These are phyloP conservation scores for Pomatostomus ruficeps DNA, from an alignment of 2,113 vertebrate genomes.

Conservation along the genomic window DNA sequence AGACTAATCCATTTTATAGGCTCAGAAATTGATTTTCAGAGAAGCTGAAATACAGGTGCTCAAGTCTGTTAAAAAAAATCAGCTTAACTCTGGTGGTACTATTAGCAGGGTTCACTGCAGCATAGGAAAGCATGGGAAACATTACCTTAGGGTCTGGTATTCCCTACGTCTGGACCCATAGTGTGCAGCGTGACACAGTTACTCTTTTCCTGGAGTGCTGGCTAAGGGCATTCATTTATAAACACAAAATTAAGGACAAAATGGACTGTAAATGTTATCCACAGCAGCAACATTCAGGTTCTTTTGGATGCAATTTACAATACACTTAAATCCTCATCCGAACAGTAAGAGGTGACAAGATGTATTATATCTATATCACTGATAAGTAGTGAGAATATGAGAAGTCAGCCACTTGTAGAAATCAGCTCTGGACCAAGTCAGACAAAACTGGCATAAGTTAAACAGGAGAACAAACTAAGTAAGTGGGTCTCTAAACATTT, in stretches of 20 bases:
- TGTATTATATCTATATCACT: neutral
- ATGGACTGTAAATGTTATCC: neutral
- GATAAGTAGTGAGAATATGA: neutral
- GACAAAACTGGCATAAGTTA: neutral
- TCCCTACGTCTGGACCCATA: neutral
- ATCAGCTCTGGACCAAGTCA: neutral
- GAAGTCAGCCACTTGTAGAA: neutral
- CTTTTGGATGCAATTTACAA: neutral
- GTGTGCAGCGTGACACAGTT: neutral
- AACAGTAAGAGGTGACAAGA: neutral
- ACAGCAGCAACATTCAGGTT: neutral
- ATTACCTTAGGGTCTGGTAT: neutral
- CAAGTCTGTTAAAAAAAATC: neutral
- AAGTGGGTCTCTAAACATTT: neutral
- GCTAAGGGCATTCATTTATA: neutral
- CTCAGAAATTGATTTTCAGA: constrained; percentile 51
- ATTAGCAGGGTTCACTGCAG: neutral
- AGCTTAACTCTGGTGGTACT: neutral
- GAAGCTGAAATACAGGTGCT: constrained; percentile 40
- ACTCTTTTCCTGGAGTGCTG: neutral
- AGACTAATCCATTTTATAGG: constrained; percentile 52
- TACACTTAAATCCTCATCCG: neutral
- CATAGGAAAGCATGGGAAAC: neutral
- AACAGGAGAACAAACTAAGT: neutral
- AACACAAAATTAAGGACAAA: neutral